Evolutionary conservation across 2,797 vertebrate genomes (phyloP), one percentile per base, ranked within the genome.

Genomic region (Acanthis flammea): DNA sequence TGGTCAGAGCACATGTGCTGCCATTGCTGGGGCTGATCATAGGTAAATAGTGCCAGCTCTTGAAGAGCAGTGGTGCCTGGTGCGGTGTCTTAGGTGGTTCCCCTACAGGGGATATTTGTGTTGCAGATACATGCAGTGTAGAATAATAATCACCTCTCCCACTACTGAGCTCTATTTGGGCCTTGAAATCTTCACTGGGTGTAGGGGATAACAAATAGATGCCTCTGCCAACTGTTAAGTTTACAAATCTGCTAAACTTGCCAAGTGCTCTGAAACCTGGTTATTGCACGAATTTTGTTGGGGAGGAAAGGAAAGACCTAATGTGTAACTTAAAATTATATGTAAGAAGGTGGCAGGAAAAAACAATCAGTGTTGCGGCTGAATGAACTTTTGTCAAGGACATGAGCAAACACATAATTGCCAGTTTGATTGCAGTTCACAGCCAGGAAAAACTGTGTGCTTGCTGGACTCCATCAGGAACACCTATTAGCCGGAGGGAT

Each of bases 351-450:
- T 60, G 89, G 30, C 15, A 53, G 70, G 70, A 33, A 44, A 74
- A 79, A 83, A n/a, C 19, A 23, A 24, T 33, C 55, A 76, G 63
- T 53, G 10, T 37, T 71, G 67, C 63, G 33, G 41, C 76, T 82
- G 53, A 88, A 68, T 25, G 50, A 74, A 37, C 60, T 90, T 91
- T 86, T 66, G 30, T 76, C 47, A 75, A 48, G 85, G 77, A 72
- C 60, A 4, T 1, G 45, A 66, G n/a, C 53, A 92, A 94, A 74
- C n/a, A 7, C 30, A 1, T 47, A 74, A 77, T 55, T 73, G 63
- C 71, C 33, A 35, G 75, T 76, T 54, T 63, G 45, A 77, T 39
- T 89, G 71, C 57, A 37, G 45, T 91, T 92, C 76, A 72, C 44
- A 86, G 50, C 27, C 71, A 77, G 73, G 80, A 85, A 51, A 45